Conservation (phyloP, 2,888 invertebrate genomes). For the Opisthograptis luteolata region DNA sequence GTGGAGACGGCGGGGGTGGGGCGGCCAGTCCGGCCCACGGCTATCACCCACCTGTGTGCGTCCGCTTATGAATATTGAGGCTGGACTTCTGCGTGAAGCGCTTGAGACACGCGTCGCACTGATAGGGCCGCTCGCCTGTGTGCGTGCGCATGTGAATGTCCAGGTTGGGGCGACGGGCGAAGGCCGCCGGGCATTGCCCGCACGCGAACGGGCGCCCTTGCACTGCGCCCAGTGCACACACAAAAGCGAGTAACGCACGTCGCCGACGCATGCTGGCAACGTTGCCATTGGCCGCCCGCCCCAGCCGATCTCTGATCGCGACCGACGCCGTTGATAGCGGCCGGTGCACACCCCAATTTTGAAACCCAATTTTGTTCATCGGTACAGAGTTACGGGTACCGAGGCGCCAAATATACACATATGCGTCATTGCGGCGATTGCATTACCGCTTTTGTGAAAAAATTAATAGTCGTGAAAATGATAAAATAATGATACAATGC, state of each 20-base stretch:
- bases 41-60: conserved; percentile 87
- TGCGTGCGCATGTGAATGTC: conserved; percentile 83
- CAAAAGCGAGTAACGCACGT: conserved; percentile 85
- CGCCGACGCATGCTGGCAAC: conserved; percentile 67
- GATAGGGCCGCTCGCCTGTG: conserved; percentile 86
- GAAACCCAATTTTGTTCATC: conserved; percentile 44
- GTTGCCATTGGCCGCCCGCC: conserved; percentile 55
- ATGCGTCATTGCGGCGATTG: conserved; percentile 80
- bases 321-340: conserved; percentile 40
- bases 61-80: conserved; percentile 91
- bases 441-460: conserved; percentile 84
- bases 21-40: conserved; percentile 76
- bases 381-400: conserved; percentile 44
- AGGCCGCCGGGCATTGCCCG: conserved; percentile 79
- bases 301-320: conserved; percentile 49
- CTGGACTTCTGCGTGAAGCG: conserved; percentile 93
- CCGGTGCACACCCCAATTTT: conserved; percentile 24
- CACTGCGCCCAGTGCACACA: conserved; percentile 84
- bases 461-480: conserved; percentile 80
- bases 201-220: conserved; percentile 77
- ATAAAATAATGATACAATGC: conserved; percentile 60
- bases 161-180: conserved; percentile 79
- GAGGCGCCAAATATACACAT: conserved; percentile 30
- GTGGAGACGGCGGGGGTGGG: conserved; percentile 63
- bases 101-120: conserved; percentile 91